These are phyloP conservation scores for Oegoconia quadripuncta DNA, from an alignment of 2,888 invertebrate species.

Conservation along the genomic window DNA sequence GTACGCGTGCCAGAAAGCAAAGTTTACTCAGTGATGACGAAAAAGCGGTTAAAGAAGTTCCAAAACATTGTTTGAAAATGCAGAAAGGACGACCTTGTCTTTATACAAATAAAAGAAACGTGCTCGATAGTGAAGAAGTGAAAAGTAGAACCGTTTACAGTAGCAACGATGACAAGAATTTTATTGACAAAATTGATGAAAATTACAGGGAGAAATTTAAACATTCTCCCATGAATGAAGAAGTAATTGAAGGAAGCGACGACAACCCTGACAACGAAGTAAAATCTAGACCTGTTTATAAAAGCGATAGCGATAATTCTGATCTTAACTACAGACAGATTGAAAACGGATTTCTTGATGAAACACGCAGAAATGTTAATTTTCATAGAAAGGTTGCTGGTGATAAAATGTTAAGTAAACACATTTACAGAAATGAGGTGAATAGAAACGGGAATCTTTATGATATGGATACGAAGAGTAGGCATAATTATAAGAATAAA, in stretches of 20 bases:
- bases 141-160: too few relatives aligned
- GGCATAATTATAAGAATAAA: not conserved
- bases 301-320: not conserved
- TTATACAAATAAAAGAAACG: too few relatives aligned
- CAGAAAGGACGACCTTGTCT: too few relatives aligned
- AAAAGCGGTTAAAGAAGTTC: not conserved
- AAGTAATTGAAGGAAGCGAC: too few relatives aligned
- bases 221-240: too few relatives aligned
- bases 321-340: not conserved
- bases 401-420: conserved; percentile 5
- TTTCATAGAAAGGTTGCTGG: not conserved
- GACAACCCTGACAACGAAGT: not conserved
- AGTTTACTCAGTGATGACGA: conserved; percentile 6
- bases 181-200: too few relatives aligned
- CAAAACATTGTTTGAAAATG: too few relatives aligned
- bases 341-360: not conserved
- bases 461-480: not conserved
- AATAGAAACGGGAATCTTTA: not conserved
- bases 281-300: not conserved
- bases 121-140: too few relatives aligned
- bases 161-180: too few relatives aligned
- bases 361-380: not conserved
- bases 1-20: conserved; percentile 5
- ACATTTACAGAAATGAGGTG: not conserved
- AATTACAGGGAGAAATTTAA: too few relatives aligned